A percentile compares a stretch with the other conserved stretches of the same genome.
These are phyloP conservation scores for Drosophila neutralis DNA, from an alignment of 2,888 invertebrate genomes.

Conservation along the genomic window DNA sequence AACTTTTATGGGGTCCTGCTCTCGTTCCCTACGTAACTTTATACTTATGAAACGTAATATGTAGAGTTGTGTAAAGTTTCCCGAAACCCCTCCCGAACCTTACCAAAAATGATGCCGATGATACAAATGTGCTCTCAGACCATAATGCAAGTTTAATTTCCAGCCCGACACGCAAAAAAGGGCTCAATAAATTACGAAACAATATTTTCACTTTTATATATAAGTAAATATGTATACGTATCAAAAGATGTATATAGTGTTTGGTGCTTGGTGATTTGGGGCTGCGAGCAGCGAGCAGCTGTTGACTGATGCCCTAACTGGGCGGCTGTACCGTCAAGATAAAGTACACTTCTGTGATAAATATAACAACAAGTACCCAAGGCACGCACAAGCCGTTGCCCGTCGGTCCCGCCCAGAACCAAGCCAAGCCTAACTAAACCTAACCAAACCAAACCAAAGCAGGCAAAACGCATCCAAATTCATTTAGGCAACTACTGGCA, in stretches of 20 bases:
- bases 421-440: slow-evolving; percentile 46
- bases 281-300: slow-evolving; percentile 54
- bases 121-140: slow-evolving; percentile 34
- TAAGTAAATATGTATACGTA: slow-evolving; percentile 21
- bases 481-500: slow-evolving; percentile 49
- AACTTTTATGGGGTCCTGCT: slow-evolving; percentile 46
- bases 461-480: slow-evolving; percentile 73
- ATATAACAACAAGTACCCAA: slow-evolving; percentile 81
- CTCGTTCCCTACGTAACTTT: slow-evolving; percentile 26
- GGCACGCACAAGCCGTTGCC: slow-evolving; percentile 76
- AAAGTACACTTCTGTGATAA: slow-evolving; percentile 77
- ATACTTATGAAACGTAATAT: slow-evolving; percentile 23
- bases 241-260: slow-evolving; percentile 15
- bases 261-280: slow-evolving; percentile 54
- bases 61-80: slow-evolving; percentile 26
- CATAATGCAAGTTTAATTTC: slow-evolving; percentile 78
- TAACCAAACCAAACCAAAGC: slow-evolving; percentile 28
- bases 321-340: slow-evolving; percentile 62
- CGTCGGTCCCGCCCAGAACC: slow-evolving; percentile 44
- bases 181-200: slow-evolving; percentile 70
- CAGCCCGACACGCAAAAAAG: slow-evolving; percentile 52
- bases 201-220: slow-evolving; percentile 48
- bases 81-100: neutral
- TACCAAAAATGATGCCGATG: slow-evolving; percentile 18
- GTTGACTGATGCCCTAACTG: slow-evolving; percentile 68